Conservation (phyloP, 2,113 vertebrate species). For the Chaenogobius annularis region DNA sequence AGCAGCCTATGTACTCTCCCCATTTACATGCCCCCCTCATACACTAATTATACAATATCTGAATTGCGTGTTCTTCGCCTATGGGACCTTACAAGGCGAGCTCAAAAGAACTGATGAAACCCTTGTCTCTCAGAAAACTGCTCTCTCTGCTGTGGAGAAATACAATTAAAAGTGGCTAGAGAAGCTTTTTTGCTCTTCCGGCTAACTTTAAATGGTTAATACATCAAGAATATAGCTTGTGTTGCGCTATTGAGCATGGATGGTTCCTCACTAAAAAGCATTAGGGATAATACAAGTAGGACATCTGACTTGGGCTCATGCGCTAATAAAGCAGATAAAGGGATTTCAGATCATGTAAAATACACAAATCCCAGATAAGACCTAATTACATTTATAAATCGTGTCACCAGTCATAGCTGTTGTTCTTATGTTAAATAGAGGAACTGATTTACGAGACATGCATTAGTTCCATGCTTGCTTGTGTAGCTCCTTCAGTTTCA, state of each 20-base stretch:
- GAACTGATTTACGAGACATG: too few relatives aligned
- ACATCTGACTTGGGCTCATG: constrained; percentile 17
- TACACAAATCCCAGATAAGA: not conserved
- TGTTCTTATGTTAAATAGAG: not conserved
- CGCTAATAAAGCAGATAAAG: constrained; percentile 1
- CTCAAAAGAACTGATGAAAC: constrained; percentile 28
- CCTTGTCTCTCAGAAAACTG: constrained; percentile 21
- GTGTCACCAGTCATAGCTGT: not conserved
- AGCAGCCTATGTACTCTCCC: constrained; percentile 17
- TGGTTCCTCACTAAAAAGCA: constrained; percentile 25
- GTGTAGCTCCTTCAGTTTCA: too few relatives aligned
- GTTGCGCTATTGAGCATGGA: not conserved
- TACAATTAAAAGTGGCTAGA: constrained; percentile 48
- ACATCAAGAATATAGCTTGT: constrained; percentile 6
- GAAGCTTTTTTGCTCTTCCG: constrained; percentile 7
- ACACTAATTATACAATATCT: constrained; percentile 52
- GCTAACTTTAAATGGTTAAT: constrained; percentile 19
- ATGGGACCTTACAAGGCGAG: constrained; percentile 24
- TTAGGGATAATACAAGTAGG: constrained; percentile 34
- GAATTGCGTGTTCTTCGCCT: constrained; percentile 16
- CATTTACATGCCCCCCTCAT: constrained; percentile 24
- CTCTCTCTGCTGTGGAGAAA: constrained; percentile 18
- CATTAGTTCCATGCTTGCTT: too few relatives aligned
- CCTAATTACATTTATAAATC: not conserved
- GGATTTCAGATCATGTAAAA: constrained; percentile 5